Evolutionary conservation across 2,797 vertebrate species (phyloP).

Genomic region (Amphiprion clarkii): DNA sequence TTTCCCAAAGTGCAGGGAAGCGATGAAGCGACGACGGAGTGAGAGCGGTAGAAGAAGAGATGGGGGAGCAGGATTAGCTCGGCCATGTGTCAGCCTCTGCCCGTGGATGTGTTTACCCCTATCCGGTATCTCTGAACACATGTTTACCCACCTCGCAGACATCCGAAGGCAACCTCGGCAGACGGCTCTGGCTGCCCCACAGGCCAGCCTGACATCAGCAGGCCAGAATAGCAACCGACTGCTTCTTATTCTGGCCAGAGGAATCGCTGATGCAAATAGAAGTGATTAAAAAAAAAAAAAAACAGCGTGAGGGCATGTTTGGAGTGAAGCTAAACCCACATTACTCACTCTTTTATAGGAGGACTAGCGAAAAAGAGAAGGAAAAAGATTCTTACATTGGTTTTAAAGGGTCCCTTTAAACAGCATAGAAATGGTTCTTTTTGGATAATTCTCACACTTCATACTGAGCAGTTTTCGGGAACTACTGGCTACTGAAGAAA

Average conservation of each 20-base stretch:
- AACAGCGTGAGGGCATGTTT: background rate
- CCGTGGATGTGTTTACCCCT: conserved; percentile 51
- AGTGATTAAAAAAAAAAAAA: conserved; percentile 5
- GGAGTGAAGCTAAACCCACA: conserved; percentile 6
- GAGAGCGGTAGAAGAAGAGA: conserved; percentile 27
- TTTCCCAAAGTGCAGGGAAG: conserved; percentile 42
- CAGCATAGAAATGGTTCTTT: background rate
- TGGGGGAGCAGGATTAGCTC: conserved; percentile 52
- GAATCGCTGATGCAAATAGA: conserved; percentile 10
- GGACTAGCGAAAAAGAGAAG: background rate
- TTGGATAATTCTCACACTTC: background rate
- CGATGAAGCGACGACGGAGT: conserved; percentile 38
- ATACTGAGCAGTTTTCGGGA: background rate
- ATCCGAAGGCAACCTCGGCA: conserved; percentile 21
- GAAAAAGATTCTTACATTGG: background rate
- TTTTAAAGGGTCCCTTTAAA: background rate
- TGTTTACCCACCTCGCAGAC: conserved; percentile 53
- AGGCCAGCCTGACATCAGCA: conserved; percentile 31
- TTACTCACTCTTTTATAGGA: background rate
- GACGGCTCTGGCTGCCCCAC: conserved; percentile 19
- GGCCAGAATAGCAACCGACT: conserved; percentile 6
- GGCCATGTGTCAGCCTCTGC: conserved; percentile 49
- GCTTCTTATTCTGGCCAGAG: conserved; percentile 32
- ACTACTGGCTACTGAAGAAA: background rate
- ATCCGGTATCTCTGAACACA: conserved; percentile 57